Conservation (phyloP, 2,888 invertebrate genomes). For the Scaptomyza parva region DNA sequence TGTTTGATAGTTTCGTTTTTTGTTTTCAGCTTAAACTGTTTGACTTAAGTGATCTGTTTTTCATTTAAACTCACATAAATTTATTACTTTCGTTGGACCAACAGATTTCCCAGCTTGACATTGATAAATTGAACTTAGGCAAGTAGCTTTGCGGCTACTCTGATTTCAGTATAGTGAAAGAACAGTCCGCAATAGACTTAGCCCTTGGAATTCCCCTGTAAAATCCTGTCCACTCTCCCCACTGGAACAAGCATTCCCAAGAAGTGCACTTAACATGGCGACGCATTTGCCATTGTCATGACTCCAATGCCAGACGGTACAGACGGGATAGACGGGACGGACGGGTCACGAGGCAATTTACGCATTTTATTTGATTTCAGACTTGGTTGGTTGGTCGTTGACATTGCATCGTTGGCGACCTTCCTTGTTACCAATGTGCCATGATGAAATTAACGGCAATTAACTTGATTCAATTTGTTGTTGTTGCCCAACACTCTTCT, state of each 20-base stretch:
- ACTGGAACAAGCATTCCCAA: slow-evolving; percentile 22
- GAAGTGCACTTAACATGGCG: slow-evolving; percentile 50
- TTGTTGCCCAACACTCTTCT: slow-evolving; percentile 10
- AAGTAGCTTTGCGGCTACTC: slow-evolving; percentile 27
- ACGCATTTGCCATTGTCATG: slow-evolving; percentile 45
- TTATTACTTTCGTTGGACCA: slow-evolving; percentile 16
- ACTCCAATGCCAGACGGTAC: slow-evolving; percentile 27
- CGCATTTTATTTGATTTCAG: slow-evolving; percentile 75
- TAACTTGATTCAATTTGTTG: slow-evolving; percentile 75
- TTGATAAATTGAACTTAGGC: slow-evolving; percentile 53
- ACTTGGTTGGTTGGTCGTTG: slow-evolving; percentile 21
- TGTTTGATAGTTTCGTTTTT: background rate
- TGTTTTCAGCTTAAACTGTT: slow-evolving; percentile 14
- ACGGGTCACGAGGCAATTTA: slow-evolving; percentile 54
- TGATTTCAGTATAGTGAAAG: slow-evolving; percentile 25
- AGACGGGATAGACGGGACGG: too few relatives aligned
- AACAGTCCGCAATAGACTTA: slow-evolving; percentile 1
- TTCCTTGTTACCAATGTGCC: slow-evolving; percentile 71
- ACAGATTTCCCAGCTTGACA: slow-evolving; percentile 22
- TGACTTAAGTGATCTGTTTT: slow-evolving; percentile 28
- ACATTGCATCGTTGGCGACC: slow-evolving; percentile 46
- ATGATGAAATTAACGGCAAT: slow-evolving; percentile 77
- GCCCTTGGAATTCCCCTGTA: background rate
- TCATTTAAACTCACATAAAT: slow-evolving; percentile 18
- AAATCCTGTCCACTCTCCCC: background rate